Base-by-base conservation (phyloP, 2,888 invertebrate species). In the Chromoteleia sp. region DNA sequence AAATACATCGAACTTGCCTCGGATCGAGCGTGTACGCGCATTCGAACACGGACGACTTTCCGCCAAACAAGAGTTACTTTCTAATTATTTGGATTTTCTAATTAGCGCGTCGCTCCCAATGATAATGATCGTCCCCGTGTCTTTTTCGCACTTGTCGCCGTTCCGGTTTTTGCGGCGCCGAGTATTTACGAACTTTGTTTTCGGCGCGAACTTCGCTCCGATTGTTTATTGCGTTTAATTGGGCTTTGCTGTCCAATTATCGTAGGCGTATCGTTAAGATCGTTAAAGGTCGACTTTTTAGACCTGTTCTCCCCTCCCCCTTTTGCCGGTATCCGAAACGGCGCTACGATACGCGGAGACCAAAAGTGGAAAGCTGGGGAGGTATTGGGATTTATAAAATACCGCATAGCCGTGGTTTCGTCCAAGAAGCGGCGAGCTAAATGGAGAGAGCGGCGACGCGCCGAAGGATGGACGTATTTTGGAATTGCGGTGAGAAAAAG, bases 1-100 rank as follows among this genome's bases (percentile, higher is more conserved):
- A 79, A 82, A 79, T 73, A 82, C 77, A 70, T 76, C 79, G 70
- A 82, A 82, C 78, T 78, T 77, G 25, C 48, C 19, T 63, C 77
- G 78, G 75, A 81, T 78, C 74, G 74, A 50, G 52, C 79, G 59
- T 81, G 65, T 80, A 77, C 71, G 76, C 65, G 84, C 65, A 73
- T 78, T 81, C 76, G 70, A 68, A 41, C 79, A 25, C 75, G 36
- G 67, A 41, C 81, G 78, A 59, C 78, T 71, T 68, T 52, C 73
- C 67, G 56, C 86, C 86, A 85, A 81, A 86, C 86, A 88, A 89
- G 89, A 89, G 88, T 89, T 88, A 89, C 88, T 89, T 90, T 89
- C 89, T 90, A 89, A 90, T 91, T 90, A 90, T 90, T 90, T 89
- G 88, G 89, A 90, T 90, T 90, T 91, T 89, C 89, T 90, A 90